A percentile compares a stretch with the other conserved stretches of the same genome.
These are phyloP conservation scores for Yponomeuta plumbellus DNA, from an alignment of 2,888 invertebrate species.

Conservation along the genomic window DNA sequence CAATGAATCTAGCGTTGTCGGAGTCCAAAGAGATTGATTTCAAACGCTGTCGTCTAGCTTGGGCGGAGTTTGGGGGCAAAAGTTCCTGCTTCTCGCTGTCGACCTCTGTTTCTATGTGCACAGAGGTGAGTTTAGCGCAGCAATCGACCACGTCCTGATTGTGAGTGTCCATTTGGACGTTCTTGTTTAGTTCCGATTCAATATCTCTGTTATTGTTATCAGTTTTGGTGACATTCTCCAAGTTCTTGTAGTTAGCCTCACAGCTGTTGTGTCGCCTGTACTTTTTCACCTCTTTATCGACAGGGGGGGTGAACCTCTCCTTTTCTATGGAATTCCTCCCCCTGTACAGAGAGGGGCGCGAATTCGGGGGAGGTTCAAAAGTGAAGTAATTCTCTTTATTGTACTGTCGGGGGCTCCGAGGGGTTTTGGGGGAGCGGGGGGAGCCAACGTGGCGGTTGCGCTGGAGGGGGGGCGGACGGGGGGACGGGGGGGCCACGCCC, in stretches of 20 bases:
- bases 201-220: slow-evolving; percentile 48
- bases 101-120: slow-evolving; percentile 43
- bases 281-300: slow-evolving; percentile 57
- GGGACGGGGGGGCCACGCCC: slow-evolving; percentile 38
- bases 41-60: slow-evolving; percentile 66
- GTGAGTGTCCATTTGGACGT: slow-evolving; percentile 28
- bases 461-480: slow-evolving; percentile 55
- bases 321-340: slow-evolving; percentile 65
- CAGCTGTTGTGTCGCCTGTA: slow-evolving; percentile 66
- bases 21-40: slow-evolving; percentile 77
- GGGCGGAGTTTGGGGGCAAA: slow-evolving; percentile 46
- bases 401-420: slow-evolving; percentile 58
- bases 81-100: slow-evolving; percentile 44
- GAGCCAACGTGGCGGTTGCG: slow-evolving; percentile 39
- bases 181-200: slow-evolving; percentile 27
- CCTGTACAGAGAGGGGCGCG: slow-evolving; percentile 53
- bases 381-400: slow-evolving; percentile 70
- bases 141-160: slow-evolving; percentile 58
- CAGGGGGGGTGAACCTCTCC: slow-evolving; percentile 62
- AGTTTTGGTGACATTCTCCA: slow-evolving; percentile 51
- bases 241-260: slow-evolving; percentile 60
- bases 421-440: slow-evolving; percentile 55
- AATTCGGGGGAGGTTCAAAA: slow-evolving; percentile 46
- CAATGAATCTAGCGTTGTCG: slow-evolving; percentile 75
- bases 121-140: slow-evolving; percentile 53